Conservation (phyloP, 92 coral and sea anemone species). For the Virgularia gustaviana region DNA sequence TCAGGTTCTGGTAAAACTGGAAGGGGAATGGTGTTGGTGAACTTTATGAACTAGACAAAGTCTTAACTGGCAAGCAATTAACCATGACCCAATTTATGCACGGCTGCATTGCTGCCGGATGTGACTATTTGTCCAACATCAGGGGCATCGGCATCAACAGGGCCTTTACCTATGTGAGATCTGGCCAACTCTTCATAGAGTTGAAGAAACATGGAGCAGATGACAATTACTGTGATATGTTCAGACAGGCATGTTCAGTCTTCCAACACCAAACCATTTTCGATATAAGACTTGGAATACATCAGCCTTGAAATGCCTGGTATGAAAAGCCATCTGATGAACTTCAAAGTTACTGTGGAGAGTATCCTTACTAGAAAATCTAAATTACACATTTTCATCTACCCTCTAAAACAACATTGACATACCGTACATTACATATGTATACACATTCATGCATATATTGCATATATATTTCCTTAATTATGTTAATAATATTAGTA, state of each 20-base stretch:
- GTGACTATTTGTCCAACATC: constrained; percentile 50
- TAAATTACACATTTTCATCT: no score
- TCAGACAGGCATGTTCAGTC: constrained; percentile 36
- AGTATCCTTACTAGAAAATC: constrained; percentile 50
- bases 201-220: constrained; percentile 32
- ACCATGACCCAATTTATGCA: constrained; percentile 44
- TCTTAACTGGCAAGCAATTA: constrained; percentile 35
- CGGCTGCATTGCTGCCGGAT: constrained; percentile 60
- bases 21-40: constrained; percentile 53
- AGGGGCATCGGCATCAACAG: constrained; percentile 52
- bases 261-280: constrained; percentile 53
- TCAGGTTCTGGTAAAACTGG: constrained; percentile 50
- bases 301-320: constrained; percentile 45
- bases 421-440: not conserved
- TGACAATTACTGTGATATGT: constrained; percentile 25
- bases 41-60: constrained; percentile 22
- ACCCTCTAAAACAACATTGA: not conserved
- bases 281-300: constrained; percentile 7
- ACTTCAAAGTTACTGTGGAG: constrained; percentile 47
- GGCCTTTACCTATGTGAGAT: constrained; percentile 38
- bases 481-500: constrained; percentile 22
- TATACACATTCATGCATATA: not conserved
- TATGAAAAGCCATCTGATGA: constrained; percentile 37
- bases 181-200: constrained; percentile 25
- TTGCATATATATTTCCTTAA: not conserved